Evolutionary conservation across 23 tunicate genomes (phyloP), one percentile per base, ranked within the genome.

Genomic region (Diplosoma virens): DNA sequence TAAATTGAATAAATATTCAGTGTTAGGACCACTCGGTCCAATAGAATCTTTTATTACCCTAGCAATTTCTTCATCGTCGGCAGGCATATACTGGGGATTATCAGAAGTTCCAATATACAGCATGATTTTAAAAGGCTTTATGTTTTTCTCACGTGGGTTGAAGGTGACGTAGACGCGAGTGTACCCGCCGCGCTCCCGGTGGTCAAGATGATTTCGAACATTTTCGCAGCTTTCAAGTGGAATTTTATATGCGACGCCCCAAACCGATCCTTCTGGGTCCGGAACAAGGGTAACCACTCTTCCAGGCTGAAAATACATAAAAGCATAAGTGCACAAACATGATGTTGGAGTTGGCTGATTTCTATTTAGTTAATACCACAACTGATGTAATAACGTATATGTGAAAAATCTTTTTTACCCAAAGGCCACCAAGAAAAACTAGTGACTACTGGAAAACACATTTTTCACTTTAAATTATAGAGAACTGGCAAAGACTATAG

Each of bases 231-330:
- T 54, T 23, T 81, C 81, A 29, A 48, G 28, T 1, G 92, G 81
- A 33, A 92, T 74, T 47, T 76, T 85, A 75, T 85, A 92, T 4
- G 97, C 97, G 22, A 77, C 97, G 17, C 97, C 97, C 97, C 97
- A 92, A 5, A 92, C 97, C 17, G 33, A 30, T 46, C 56, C 56
- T 21, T 70, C 64, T 37, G 66, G 68, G 16, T 75, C 89, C 37
- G 76, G 74, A 33, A 86, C 59, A 47, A 92, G 33, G 3, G 97
- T 92, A 2, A 63, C 97, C 29, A 92, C 97, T 58, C 97, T 80
- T 2, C 97, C 97, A 53, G 97, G 97, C 97, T 92, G 79, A 34
- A 67, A 35, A 34, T 26, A 63, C 3, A 63, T 45, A 9, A 45
- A 9, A 9, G 11, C 52, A 45, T 45, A 9, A 45, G 16, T 9